A percentile compares a stretch with the other conserved stretches of the same genome.
These are phyloP conservation scores for Acestrorhynchus altus DNA, from an alignment of 2,797 vertebrate species.

Conservation along the genomic window DNA sequence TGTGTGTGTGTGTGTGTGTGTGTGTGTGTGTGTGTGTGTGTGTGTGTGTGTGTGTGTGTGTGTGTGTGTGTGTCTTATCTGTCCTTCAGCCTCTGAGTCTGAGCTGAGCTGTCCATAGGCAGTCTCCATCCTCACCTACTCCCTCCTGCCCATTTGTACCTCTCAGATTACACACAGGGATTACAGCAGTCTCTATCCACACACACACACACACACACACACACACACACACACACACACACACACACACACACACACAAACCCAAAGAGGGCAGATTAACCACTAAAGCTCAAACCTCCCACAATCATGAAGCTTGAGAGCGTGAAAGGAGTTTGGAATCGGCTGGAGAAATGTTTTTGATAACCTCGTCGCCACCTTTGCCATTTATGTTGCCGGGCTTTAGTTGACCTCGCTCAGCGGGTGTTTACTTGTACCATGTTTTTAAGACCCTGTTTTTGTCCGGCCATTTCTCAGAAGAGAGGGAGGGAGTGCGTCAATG, in stretches of 20 bases:
- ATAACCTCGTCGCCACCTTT: conserved; percentile 51
- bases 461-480: conserved; percentile 18
- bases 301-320: conserved; percentile 49
- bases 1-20: conserved; percentile 42
- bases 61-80: conserved; percentile 43
- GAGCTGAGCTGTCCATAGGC: conserved; percentile 36
- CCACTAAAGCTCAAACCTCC: conserved; percentile 39
- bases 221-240: conserved; percentile 33
- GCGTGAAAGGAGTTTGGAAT: conserved; percentile 42
- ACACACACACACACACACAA: conserved; percentile 42
- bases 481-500: not conserved
- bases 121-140: conserved; percentile 61
- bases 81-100: conserved; percentile 46
- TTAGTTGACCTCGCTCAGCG: conserved; percentile 33
- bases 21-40: conserved; percentile 17
- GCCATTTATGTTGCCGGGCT: conserved; percentile 48
- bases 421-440: conserved; percentile 27
- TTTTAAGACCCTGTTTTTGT: conserved; percentile 26
- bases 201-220: conserved; percentile 29
- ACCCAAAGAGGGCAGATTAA: conserved; percentile 32
- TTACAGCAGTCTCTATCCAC: conserved; percentile 80
- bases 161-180: conserved; percentile 76
- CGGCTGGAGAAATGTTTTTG: conserved; percentile 43
- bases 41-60: conserved; percentile 38
- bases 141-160: conserved; percentile 77